Evolutionary conservation across 2,113 vertebrate genomes (phyloP).

Genomic region (Grammomys surdaster): DNA sequence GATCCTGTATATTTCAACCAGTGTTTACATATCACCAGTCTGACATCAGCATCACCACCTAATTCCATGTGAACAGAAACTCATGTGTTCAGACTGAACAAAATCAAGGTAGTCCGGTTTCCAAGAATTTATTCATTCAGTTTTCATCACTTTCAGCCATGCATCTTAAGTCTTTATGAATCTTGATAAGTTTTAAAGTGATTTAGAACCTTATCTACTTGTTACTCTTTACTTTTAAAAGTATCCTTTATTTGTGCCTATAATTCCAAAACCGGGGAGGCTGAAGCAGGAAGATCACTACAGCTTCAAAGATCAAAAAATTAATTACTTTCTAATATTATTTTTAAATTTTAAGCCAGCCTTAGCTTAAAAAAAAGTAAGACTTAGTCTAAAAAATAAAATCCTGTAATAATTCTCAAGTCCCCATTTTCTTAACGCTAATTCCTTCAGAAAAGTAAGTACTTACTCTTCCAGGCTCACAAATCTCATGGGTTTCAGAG

Average conservation of each 20-base stretch:
- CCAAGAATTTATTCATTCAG: neutral
- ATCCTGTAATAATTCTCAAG: conserved; percentile 15
- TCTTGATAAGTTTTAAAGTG: conserved; percentile 36
- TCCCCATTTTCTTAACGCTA: conserved; percentile 22
- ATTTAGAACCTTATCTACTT: conserved; percentile 30
- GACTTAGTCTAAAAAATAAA: neutral
- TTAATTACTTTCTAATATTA: too few relatives aligned
- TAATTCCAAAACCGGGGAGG: neutral
- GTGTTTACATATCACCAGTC: neutral
- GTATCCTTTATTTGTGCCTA: neutral
- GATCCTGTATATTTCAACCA: neutral
- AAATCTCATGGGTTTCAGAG: conserved; percentile 9
- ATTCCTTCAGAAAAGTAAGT: conserved; percentile 62
- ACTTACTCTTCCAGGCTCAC: conserved; percentile 37
- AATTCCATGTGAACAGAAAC: neutral
- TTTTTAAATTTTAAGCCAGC: neutral
- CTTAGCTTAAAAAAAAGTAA: neutral
- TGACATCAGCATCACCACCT: neutral
- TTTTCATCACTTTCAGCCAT: conserved; percentile 40
- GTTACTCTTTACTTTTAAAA: conserved; percentile 48
- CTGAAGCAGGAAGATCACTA: neutral
- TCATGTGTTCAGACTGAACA: neutral
- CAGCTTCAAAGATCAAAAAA: neutral
- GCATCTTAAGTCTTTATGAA: conserved; percentile 48
- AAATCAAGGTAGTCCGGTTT: neutral